Conservation (phyloP, 2,113 vertebrate genomes). For the Bagarius yarrelli region DNA sequence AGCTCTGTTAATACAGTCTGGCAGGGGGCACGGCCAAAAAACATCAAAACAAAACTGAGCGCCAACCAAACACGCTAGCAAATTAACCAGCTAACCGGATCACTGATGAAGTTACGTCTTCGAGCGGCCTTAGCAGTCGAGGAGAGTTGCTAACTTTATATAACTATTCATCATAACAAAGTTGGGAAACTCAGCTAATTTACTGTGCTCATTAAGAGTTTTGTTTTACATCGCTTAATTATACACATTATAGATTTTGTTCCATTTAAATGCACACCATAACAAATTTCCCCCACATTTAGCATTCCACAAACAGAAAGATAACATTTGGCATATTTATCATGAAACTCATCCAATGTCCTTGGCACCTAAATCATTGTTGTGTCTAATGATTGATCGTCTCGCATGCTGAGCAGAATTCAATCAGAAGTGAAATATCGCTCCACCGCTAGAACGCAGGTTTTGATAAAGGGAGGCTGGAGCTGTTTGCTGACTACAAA, state of each 20-base stretch:
- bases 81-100: not conserved
- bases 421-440: conserved; percentile 48
- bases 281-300: conserved; percentile 2
- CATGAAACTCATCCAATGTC: conserved; percentile 43
- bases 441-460: conserved; percentile 45
- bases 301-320: not conserved
- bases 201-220: not conserved
- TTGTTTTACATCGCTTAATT: not conserved
- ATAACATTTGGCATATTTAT: conserved; percentile 42
- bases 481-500: conserved; percentile 21
- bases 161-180: not conserved
- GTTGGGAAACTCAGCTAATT: not conserved
- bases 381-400: conserved; percentile 45
- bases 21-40: conserved; percentile 29
- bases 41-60: conserved; percentile 32
- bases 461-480: conserved; percentile 44
- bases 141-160: not conserved
- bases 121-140: not conserved
- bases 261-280: conserved; percentile 1
- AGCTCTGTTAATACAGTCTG: conserved; percentile 20
- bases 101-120: not conserved
- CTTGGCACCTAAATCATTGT: conserved; percentile 42
- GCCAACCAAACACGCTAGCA: conserved; percentile 9
- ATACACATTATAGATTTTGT: conserved; percentile 16
- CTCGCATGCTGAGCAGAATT: conserved; percentile 48